Percentiles rank a stretch among this genome's conserved stretches.
Evolutionary conservation across 1,140 invertebrate genomes (phyloP).

Genomic region (Cryptotermes secundus): DNA sequence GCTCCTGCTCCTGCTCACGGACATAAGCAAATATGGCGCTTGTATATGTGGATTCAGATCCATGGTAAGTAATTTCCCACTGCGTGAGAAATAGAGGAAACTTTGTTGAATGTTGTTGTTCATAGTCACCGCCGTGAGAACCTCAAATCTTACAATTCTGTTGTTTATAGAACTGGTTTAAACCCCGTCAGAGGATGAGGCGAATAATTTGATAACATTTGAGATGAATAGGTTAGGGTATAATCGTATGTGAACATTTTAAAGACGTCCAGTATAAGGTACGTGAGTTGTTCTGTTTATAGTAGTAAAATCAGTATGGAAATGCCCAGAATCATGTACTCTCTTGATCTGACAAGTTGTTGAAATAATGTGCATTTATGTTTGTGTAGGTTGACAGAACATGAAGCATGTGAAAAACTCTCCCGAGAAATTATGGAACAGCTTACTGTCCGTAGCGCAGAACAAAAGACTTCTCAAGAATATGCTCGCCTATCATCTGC

Average conservation of each 20-base stretch:
- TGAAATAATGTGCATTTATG: constrained; percentile 1
- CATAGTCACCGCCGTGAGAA: no score
- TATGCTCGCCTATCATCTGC: constrained; percentile 58
- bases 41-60: constrained; percentile 32
- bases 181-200: not conserved
- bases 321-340: no score
- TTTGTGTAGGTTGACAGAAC: constrained; percentile 58
- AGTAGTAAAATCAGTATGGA: no score
- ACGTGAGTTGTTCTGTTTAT: no score
- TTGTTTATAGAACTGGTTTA: no score
- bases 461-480: constrained; percentile 52
- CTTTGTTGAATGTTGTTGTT: not conserved
- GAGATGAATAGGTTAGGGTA: not conserved
- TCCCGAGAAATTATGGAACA: constrained; percentile 63
- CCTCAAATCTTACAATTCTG: not conserved
- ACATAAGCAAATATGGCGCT: constrained; percentile 28
- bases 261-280: not conserved
- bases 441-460: constrained; percentile 55
- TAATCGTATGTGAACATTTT: not conserved
- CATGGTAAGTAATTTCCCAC: constrained; percentile 26
- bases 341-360: no score
- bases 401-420: constrained; percentile 65
- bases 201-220: not conserved
- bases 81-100: not conserved
- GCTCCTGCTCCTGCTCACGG: no score